Base-by-base conservation (phyloP, 2,888 invertebrate genomes). In the Lysandra bellargus region DNA sequence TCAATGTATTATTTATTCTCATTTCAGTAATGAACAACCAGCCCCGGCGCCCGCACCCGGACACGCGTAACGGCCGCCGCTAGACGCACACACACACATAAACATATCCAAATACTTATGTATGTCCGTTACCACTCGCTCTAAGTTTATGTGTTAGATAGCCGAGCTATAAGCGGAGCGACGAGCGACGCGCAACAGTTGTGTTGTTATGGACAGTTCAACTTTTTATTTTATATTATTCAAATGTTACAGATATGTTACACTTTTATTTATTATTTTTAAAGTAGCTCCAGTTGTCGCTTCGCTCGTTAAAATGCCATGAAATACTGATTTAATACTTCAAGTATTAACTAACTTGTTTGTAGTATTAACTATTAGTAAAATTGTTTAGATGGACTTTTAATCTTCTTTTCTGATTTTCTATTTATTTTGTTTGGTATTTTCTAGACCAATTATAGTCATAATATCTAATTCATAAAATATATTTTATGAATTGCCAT, bases 21-120 rank as follows among this genome's bases (percentile, higher is more conserved):
- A 61, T 83, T 82, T 83, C 90, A 93, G 93, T 88, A 1, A 78
- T 91, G 17, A 90, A 69, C 33, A 33, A 88, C 78, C 87, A 87
- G 1, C 92, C 92, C 0, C 84, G 92, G 0, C 86, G 92, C 2
- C 90, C 90, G 1, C 87, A 90, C 79, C 92, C 92, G 0, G 93
- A 93, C 83, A 81, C 85, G 0, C 86, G 92, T 53, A 90, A 87
- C 82, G 86, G 84, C 1, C 87, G 92, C 2, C 92, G 90, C 37
- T 91, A 88, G 86, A 84, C 77, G 57, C 14, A 74, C 69, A 79
- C 40, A 75, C 61, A 72, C 78, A 78, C 37, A 73, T 64, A 78
- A 44, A 79, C 74, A 61, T 69, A 69, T 69, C 69, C 69, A 69
- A 69, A 79, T 79, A 44, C 40, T 61, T 60, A 17, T 57, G 12